These are phyloP conservation scores for Pantherophis guttatus DNA, from an alignment of 2,113 vertebrate genomes.

Conservation along the genomic window DNA sequence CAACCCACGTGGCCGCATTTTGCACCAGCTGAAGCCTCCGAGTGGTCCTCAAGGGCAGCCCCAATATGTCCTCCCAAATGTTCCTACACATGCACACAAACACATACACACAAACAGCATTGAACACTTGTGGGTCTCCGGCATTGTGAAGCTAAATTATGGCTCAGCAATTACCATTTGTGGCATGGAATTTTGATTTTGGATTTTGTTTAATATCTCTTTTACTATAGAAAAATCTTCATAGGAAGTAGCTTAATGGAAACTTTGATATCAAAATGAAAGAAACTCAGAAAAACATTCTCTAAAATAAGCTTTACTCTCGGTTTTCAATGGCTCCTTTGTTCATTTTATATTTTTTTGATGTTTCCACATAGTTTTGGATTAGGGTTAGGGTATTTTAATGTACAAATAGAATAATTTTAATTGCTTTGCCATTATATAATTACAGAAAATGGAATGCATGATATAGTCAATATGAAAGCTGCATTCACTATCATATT, in stretches of 20 bases:
- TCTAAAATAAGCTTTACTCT: not conserved
- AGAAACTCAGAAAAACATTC: not conserved
- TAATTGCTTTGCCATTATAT: not conserved
- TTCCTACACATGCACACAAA: not conserved
- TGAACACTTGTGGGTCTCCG: not conserved
- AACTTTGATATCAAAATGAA: not conserved
- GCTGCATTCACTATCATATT: not conserved
- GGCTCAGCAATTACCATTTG: not conserved
- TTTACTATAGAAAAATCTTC: not conserved
- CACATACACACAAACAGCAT: not conserved
- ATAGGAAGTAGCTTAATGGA: not conserved
- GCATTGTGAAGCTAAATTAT: not conserved
- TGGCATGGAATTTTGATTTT: not conserved
- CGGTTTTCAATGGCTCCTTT: not conserved
- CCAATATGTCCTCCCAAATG: not conserved
- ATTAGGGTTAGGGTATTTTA: not conserved
- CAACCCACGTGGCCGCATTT: no score
- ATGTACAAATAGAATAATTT: not conserved
- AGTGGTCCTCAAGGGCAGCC: no score
- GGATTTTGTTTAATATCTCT: not conserved
- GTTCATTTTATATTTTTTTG: not conserved
- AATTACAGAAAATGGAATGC: not conserved
- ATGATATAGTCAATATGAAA: not conserved
- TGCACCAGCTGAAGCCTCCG: no score
- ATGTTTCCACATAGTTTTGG: not conserved